Base-by-base conservation (phyloP, 2,113 vertebrate species). In the Oncorhynchus masou region DNA sequence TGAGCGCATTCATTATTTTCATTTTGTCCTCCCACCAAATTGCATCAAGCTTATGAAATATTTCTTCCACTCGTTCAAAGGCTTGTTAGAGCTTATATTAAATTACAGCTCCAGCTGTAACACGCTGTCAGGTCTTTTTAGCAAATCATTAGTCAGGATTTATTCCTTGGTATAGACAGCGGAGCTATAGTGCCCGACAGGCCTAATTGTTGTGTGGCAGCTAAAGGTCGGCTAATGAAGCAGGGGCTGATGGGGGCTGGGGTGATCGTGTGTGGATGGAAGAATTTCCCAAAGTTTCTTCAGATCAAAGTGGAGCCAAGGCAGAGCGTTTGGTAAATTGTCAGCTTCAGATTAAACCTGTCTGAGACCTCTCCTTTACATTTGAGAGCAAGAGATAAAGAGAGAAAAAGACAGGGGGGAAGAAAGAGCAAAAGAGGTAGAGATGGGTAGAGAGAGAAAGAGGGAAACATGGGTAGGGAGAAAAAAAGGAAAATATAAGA, bases 11-110 rank as follows among this genome's bases (percentile, higher is more conserved):
- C 87, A 90, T 91, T 92, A 91, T 85, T 91, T 90, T 93, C 84
- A 91, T 89, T 90, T 88, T 86, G 81, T 60, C 80, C 83, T 81
- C 74, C 73, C 84, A 91, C 90, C 92, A 94, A 94, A 94, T 94
- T 94, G 93, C 92, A 95, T 94, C 92, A 93, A 85, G 92, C 92
- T 94, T 94, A 92, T 96, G 93, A 95, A 95, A 94, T 94, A 93
- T 92, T 93, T 91, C 90, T 93, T 91, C 90, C 87, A 91, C 91
- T 88, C 90, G 91, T 93, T 95, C 93, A 94, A 94, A 95, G 94
- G 94, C 94, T 93, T 91, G 93, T 94, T 94, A 94, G 91, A 88
- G 91, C 90, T 93, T 91, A 91, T 91, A 94, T 95, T 95, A 94
- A 95, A 95, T 95, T 95, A 95, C 92, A 91, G 92, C 92, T 91